These are phyloP conservation scores for Polyergus mexicanus DNA, from an alignment of 1,140 invertebrate genomes.

Conservation along the genomic window DNA sequence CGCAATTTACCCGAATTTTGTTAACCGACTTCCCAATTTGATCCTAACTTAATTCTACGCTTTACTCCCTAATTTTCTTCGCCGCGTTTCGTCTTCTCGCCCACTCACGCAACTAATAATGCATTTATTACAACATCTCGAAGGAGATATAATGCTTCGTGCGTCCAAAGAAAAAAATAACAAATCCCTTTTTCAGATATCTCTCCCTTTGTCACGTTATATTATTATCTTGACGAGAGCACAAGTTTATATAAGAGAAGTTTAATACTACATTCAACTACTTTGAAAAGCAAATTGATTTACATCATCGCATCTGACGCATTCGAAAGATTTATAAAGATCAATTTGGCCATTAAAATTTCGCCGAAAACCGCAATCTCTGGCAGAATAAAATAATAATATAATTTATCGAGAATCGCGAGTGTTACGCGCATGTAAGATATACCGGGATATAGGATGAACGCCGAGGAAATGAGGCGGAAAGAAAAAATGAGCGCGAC, in stretches of 20 bases:
- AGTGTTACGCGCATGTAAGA: background rate
- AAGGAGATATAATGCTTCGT: background rate
- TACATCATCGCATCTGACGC: too few relatives aligned
- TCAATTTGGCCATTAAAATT: too few relatives aligned
- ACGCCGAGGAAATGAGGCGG: conserved; percentile 45
- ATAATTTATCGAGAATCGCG: too few relatives aligned
- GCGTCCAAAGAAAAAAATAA: background rate
- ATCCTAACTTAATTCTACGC: background rate
- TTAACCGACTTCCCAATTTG: background rate
- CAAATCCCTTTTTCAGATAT: background rate
- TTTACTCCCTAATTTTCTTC: background rate
- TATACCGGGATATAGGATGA: background rate
- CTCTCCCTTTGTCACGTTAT: too few relatives aligned
- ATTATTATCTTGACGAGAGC: too few relatives aligned
- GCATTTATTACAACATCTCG: background rate
- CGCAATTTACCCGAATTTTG: background rate
- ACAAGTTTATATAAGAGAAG: too few relatives aligned
- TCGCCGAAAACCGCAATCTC: too few relatives aligned
- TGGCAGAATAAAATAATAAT: too few relatives aligned
- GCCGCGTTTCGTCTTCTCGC: background rate
- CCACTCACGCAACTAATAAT: background rate
- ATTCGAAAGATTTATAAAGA: too few relatives aligned
- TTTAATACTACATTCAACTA: too few relatives aligned
- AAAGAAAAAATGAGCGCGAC: conserved; percentile 36
- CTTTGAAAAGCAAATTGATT: too few relatives aligned